Conservation (phyloP, 2,888 invertebrate species). For the Himalopsyche kuldschensis region DNA sequence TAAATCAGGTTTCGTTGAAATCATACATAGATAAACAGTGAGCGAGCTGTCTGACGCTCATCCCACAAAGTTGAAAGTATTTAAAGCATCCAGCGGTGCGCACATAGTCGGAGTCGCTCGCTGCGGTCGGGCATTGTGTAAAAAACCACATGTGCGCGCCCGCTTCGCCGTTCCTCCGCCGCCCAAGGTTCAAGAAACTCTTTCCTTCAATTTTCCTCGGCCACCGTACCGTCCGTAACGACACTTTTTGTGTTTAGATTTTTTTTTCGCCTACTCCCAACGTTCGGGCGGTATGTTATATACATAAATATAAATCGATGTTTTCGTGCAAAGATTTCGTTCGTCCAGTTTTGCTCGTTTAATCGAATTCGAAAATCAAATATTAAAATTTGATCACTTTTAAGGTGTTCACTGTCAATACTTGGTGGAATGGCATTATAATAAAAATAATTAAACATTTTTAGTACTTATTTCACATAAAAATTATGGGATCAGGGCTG, state of each 20-base stretch:
- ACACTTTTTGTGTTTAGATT: not conserved
- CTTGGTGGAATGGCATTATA: too few relatives aligned
- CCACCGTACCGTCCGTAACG: not conserved
- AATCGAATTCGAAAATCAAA: too few relatives aligned
- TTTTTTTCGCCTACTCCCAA: not conserved
- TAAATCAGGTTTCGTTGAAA: not conserved
- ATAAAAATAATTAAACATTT: too few relatives aligned
- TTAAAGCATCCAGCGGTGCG: constrained; percentile 22
- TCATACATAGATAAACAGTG: not conserved
- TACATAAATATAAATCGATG: too few relatives aligned
- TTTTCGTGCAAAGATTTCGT: too few relatives aligned
- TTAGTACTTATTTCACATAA: too few relatives aligned
- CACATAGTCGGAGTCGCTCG: not conserved
- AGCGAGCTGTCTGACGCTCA: not conserved
- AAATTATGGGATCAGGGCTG: too few relatives aligned
- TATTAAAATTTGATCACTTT: too few relatives aligned
- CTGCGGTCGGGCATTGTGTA: constrained; percentile 4
- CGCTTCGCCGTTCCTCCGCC: not conserved
- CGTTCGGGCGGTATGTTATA: not conserved
- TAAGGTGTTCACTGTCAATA: too few relatives aligned
- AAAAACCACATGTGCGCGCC: constrained; percentile 9
- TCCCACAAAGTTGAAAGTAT: not conserved
- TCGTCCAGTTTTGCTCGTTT: too few relatives aligned
- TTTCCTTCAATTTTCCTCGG: not conserved
- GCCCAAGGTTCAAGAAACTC: constrained; percentile 20